phyloP scores from a whole-genome alignment of 2,888 invertebrate species.

The Plagiodera versicolora region DNA sequence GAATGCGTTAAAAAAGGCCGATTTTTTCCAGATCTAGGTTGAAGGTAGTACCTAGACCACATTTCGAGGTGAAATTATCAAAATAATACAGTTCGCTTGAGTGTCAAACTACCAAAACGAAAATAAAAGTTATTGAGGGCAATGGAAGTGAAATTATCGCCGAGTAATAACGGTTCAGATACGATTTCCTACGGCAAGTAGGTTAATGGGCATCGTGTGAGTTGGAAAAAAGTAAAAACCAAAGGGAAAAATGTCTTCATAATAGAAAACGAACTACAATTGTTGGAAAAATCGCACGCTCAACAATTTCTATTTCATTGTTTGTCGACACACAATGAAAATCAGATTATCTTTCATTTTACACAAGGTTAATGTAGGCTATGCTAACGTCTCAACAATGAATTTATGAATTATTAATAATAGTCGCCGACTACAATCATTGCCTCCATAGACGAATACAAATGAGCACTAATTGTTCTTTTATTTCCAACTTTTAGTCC shows the following conservation, averaged over 20 bases:
- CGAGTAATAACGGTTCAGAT: neutral
- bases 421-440: conserved; percentile 6
- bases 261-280: conserved; percentile 16
- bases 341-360: conserved; percentile 27
- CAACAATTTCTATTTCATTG: conserved; percentile 21
- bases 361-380: conserved; percentile 28
- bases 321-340: conserved; percentile 22
- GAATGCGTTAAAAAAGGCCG: conserved; percentile 65
- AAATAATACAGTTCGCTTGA: too few species aligned
- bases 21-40: conserved; percentile 68
- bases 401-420: conserved; percentile 17
- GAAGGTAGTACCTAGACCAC: conserved; percentile 76
- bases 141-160: neutral
- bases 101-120: neutral
- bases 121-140: neutral
- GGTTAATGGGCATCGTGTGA: neutral
- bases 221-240: conserved; percentile 7
- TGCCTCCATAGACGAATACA: conserved; percentile 12
- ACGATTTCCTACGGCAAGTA: neutral
- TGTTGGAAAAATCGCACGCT: conserved; percentile 18
- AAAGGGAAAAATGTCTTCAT: conserved; percentile 7
- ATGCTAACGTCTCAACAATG: conserved; percentile 14
- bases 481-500: conserved; percentile 2
- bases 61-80: too few species aligned
- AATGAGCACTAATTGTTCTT: conserved; percentile 21